Percentiles rank a stretch among this genome's conserved stretches.
These are phyloP conservation scores for Hypselothyrea guttata DNA, from an alignment of 2,888 invertebrate genomes.

Conservation along the genomic window DNA sequence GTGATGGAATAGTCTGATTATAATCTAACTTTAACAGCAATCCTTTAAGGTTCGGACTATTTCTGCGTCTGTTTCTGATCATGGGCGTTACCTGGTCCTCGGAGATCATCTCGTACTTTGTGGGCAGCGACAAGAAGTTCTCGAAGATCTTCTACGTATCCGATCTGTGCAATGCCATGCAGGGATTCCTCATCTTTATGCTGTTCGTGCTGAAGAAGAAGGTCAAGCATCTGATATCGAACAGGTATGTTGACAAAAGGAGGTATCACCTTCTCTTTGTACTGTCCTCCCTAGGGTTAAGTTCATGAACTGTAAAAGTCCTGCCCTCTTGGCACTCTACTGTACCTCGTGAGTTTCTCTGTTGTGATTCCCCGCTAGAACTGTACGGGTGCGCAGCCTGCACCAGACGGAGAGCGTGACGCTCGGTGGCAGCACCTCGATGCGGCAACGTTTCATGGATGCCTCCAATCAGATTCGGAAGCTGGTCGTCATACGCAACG, in stretches of 20 bases:
- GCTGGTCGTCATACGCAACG: conserved; percentile 78
- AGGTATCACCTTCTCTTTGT: not conserved
- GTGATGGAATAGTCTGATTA: not conserved
- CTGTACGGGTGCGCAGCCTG: conserved; percentile 71
- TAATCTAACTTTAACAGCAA: conserved; percentile 6
- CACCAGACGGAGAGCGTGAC: conserved; percentile 76
- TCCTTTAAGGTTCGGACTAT: conserved; percentile 87
- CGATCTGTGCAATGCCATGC: conserved; percentile 85
- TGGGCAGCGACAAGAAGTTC: conserved; percentile 81
- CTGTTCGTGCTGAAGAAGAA: conserved; percentile 86
- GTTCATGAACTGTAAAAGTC: conserved; percentile 43
- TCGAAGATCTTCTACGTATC: conserved; percentile 81
- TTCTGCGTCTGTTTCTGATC: conserved; percentile 90
- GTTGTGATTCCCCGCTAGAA: conserved; percentile 51
- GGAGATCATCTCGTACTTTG: conserved; percentile 89
- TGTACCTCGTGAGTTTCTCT: not conserved
- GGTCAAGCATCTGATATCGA: conserved; percentile 79
- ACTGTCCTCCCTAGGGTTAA: conserved; percentile 19
- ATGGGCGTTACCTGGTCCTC: conserved; percentile 94
- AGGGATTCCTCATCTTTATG: conserved; percentile 85
- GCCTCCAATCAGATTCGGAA: conserved; percentile 79
- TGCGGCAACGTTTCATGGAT: conserved; percentile 75
- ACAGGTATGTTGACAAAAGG: conserved; percentile 71
- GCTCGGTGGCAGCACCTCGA: conserved; percentile 63
- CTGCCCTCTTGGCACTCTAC: too few relatives aligned